Evolutionary conservation across 2,888 invertebrate species (phyloP).

Genomic region (Caenorhabditis plicata): DNA sequence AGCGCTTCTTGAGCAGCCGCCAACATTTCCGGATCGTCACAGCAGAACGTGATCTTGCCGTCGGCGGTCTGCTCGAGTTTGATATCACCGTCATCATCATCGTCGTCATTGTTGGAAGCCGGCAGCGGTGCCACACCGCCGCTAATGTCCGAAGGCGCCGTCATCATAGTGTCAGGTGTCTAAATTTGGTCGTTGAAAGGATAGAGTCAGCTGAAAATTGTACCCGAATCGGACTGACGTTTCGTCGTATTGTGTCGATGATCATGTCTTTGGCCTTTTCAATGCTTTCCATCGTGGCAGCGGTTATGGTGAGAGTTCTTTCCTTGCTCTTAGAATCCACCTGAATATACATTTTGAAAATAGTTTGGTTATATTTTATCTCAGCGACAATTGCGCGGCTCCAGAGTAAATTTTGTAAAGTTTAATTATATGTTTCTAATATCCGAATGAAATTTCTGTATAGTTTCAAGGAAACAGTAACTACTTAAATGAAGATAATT

Average conservation of each 20-base stretch:
- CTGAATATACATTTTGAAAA: conserved; percentile 7
- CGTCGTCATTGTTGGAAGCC: conserved; percentile 30
- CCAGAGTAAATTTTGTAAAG: too few relatives aligned
- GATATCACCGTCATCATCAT: conserved; percentile 49
- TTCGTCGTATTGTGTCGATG: conserved; percentile 90
- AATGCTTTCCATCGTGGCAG: conserved; percentile 88
- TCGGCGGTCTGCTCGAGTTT: conserved; percentile 55
- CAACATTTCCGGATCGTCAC: conserved; percentile 54
- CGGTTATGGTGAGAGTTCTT: conserved; percentile 89
- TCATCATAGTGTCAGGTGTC: not conserved
- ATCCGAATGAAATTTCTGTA: too few relatives aligned
- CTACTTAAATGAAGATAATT: too few relatives aligned
- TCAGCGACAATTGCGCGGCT: too few relatives aligned
- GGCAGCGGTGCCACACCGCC: too few relatives aligned
- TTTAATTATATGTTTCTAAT: too few relatives aligned
- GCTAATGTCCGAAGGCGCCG: too few relatives aligned
- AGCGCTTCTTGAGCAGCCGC: conserved; percentile 59
- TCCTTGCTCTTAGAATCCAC: conserved; percentile 92
- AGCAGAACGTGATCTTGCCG: conserved; percentile 55
- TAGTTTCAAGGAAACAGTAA: too few relatives aligned
- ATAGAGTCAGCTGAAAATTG: not conserved
- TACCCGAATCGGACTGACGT: conserved; percentile 74
- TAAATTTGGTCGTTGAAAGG: not conserved
- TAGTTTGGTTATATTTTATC: too few relatives aligned
- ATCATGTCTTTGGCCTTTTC: conserved; percentile 88